Percentiles rank a stretch among this genome's conserved stretches.
phyloP scores from a whole-genome alignment of 2,797 vertebrate species.

The Cossypha niveicapilla region DNA sequence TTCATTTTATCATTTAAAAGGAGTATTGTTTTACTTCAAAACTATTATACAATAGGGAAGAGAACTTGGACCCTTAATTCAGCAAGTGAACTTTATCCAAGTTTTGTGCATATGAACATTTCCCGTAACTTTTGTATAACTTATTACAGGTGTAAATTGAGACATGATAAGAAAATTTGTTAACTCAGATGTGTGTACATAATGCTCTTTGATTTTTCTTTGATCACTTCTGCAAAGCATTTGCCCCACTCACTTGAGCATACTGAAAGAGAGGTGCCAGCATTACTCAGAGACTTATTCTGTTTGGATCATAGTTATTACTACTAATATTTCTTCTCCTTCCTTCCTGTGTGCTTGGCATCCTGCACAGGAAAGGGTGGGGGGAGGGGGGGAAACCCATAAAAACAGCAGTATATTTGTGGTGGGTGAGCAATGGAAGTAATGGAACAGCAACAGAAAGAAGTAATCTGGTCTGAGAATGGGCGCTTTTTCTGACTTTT shows the following conservation, averaged over 20 bases:
- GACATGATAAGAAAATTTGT: background rate
- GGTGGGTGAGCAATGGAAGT: background rate
- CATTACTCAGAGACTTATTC: background rate
- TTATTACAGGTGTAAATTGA: background rate
- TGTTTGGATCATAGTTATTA: background rate
- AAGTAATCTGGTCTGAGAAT: background rate
- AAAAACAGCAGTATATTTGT: background rate
- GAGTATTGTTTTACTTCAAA: conserved; percentile 19
- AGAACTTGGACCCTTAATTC: background rate
- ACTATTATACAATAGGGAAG: background rate
- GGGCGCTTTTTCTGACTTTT: background rate
- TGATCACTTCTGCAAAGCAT: background rate
- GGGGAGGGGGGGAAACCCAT: background rate
- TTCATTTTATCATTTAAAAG: conserved; percentile 6
- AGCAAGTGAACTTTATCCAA: background rate
- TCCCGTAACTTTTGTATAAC: background rate
- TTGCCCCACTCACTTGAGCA: background rate
- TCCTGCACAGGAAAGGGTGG: background rate
- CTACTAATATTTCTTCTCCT: background rate
- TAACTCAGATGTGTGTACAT: background rate
- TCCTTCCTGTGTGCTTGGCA: conserved; percentile 27
- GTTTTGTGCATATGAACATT: background rate
- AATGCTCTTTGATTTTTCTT: background rate
- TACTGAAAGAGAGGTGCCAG: background rate
- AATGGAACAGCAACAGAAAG: background rate